A percentile compares a stretch with the other conserved stretches of the same genome.
phyloP scores from a whole-genome alignment of 1,140 invertebrate genomes.

The Ridgeia piscesae region DNA sequence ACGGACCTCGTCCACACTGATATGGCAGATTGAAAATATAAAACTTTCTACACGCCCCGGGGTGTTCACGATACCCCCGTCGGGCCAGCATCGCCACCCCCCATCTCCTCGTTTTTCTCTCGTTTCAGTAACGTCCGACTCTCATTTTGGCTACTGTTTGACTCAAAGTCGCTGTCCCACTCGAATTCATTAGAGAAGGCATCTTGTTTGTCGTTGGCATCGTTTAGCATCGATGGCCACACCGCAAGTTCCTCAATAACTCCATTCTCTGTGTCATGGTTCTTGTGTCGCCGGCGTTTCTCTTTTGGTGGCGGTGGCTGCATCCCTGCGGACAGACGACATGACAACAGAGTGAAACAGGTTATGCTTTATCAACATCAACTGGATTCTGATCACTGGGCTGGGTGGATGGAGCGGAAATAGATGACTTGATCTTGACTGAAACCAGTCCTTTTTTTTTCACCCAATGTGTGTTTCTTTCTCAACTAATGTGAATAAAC shows the following conservation, averaged over 20 bases:
- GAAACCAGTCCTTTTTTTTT: too few species aligned
- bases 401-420: too few species aligned
- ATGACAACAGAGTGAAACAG: too few species aligned
- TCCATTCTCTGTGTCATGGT: slow-evolving; percentile 40
- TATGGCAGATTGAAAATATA: not conserved
- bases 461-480: too few species aligned
- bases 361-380: too few species aligned
- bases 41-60: not conserved
- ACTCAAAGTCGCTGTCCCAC: slow-evolving; percentile 53
- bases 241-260: slow-evolving; percentile 25
- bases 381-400: too few species aligned
- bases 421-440: too few species aligned
- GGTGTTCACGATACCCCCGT: not conserved
- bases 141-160: slow-evolving; percentile 11
- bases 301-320: slow-evolving; percentile 33
- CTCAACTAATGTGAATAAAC: too few species aligned
- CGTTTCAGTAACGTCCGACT: slow-evolving; percentile 8
- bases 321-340: slow-evolving; percentile 36
- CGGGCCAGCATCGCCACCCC: not conserved
- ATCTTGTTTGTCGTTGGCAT: slow-evolving; percentile 32
- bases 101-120: not conserved
- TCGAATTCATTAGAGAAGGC: slow-evolving; percentile 53
- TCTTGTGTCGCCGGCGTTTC: slow-evolving; percentile 27
- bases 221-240: slow-evolving; percentile 28
- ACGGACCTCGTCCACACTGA: not conserved